Evolutionary conservation across 2,113 vertebrate species (phyloP), one percentile per base, ranked within the genome.

Genomic region (Psittacara wagleri): DNA sequence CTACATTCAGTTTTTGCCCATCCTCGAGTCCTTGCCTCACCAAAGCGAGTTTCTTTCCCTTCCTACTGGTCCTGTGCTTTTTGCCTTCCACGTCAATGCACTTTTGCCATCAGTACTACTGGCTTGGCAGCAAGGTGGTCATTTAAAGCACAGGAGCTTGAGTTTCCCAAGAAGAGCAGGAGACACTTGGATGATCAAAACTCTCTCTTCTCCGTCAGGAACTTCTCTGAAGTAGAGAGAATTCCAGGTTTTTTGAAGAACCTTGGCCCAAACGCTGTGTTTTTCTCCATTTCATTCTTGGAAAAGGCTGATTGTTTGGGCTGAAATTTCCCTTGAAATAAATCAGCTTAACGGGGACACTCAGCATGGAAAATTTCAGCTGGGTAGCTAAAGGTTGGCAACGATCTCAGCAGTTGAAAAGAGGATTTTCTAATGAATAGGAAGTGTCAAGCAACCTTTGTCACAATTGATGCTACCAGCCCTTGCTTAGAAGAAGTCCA

Each of bases 311-410:
- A n/a, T 23, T 62, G 19, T 90, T 90, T 69, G 57, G 55, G 46
- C 64, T 90, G 81, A 94, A 77, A 63, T 46, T 94, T 94, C 49
- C 22, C 14, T 85, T 84, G 51, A 84, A 89, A 66, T 83, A 93
- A 87, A 81, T 68, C 44, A 67, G 59, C 15, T 13, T 43, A 44
- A 86, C 66, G 80, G n/a, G 78, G 69, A 43, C 6, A 55, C 46
- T 51, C 64, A 82, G 91, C 91, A 94, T 88, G 95, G 96, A 96
- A 96, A 95, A 95, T 87, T 96, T 95, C 85, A 80, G 54, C 23
- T 37, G 73, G 82, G 27, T 83, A 83, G 41, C 67, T 91, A 46
- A 91, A 91, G 41, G 28, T 31, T 95, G 91, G 95, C 81, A 83
- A 80, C 28, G 28, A 49, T 81, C 86, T 78, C 72, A 72, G 80